These are phyloP conservation scores for Tuberolachnus salignus DNA, from an alignment of 2,888 invertebrate species.

Conservation along the genomic window DNA sequence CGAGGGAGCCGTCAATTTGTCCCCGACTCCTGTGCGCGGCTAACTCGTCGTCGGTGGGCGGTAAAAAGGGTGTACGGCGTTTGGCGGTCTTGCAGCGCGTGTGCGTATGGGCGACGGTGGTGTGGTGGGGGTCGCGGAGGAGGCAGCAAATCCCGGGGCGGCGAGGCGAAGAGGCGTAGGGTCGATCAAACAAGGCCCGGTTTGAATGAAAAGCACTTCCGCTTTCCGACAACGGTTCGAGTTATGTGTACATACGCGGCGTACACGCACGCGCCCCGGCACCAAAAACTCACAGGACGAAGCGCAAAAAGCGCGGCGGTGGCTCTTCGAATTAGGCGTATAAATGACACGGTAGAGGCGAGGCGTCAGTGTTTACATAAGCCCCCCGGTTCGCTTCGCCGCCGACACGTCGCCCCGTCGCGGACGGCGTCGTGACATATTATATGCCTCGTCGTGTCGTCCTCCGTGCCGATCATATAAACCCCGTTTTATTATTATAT, in stretches of 20 bases:
- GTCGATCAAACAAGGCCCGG: slow-evolving; percentile 51
- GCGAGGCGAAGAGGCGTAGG: neutral
- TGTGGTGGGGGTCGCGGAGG: no score
- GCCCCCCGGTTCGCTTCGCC: neutral
- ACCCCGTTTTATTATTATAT: no score
- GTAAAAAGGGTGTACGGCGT: neutral
- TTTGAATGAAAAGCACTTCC: slow-evolving; percentile 49
- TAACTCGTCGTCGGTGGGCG: neutral
- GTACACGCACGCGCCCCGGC: neutral
- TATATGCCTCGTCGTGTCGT: neutral
- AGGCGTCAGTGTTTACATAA: slow-evolving; percentile 5
- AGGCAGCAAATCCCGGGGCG: neutral
- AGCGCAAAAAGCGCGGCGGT: neutral
- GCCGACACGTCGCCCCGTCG: neutral
- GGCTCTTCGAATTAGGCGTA: slow-evolving; percentile 9
- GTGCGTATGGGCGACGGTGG: no score
- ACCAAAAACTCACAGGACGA: no score
- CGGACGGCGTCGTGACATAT: neutral
- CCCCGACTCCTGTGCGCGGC: neutral
- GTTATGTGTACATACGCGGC: neutral
- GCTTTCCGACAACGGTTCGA: slow-evolving; percentile 21
- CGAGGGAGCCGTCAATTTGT: slow-evolving; percentile 41
- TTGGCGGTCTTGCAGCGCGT: neutral
- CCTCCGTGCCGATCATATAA: no score
- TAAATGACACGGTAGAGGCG: neutral